Evolutionary conservation across 2,797 vertebrate species (phyloP).

Genomic region (Amblyraja radiata): DNA sequence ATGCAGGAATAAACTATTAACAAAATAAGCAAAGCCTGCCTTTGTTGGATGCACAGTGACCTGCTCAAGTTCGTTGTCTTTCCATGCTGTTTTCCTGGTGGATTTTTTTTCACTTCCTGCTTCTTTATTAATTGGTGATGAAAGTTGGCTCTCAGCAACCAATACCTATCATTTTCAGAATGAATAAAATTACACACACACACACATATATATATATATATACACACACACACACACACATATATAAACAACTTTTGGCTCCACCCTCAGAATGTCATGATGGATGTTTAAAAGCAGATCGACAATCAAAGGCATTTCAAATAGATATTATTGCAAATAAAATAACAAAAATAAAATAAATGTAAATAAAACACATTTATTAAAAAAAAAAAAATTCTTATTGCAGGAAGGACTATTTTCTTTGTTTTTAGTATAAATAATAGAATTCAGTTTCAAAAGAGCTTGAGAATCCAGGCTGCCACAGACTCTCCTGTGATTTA

Average conservation of each 20-base stretch:
- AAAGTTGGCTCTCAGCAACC: conserved; percentile 77
- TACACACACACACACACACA: not conserved
- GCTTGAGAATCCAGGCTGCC: not conserved
- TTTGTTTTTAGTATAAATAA: not conserved
- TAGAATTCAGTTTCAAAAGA: not conserved
- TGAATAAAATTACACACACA: not conserved
- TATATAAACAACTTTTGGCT: not conserved
- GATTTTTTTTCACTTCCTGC: conserved; percentile 51
- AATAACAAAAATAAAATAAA: no score
- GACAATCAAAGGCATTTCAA: no score
- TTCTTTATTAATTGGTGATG: conserved; percentile 48
- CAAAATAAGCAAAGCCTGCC: not conserved
- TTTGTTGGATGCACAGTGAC: not conserved
- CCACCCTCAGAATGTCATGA: no score
- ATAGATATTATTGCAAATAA: no score
- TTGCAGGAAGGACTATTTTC: not conserved
- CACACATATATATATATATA: no score
- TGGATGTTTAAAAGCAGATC: no score
- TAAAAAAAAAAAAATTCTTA: no score
- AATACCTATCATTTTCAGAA: conserved; percentile 54
- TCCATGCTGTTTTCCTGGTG: not conserved
- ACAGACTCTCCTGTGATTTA: not conserved
- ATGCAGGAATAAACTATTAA: not conserved
- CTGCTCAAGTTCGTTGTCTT: not conserved
- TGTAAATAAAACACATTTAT: no score